A percentile compares a stretch with the other conserved stretches of the same genome.
These are phyloP conservation scores for Dolichopus griseipennis DNA, from an alignment of 2,888 invertebrate genomes.

Conservation along the genomic window DNA sequence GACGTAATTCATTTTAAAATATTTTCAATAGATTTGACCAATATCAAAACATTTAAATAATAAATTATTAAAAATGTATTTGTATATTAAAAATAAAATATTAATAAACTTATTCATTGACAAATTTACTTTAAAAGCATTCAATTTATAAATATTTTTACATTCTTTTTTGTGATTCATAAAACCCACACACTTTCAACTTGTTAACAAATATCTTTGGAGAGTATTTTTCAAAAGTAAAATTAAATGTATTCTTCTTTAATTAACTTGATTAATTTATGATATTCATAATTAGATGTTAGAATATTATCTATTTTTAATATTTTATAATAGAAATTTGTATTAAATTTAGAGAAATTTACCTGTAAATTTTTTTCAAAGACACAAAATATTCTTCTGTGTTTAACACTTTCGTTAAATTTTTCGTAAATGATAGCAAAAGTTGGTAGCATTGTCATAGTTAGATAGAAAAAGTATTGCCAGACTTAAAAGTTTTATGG, in stretches of 20 bases:
- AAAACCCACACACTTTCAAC: not conserved
- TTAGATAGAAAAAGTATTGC: too few relatives aligned
- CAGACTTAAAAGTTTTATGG: too few relatives aligned
- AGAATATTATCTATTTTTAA: not conserved
- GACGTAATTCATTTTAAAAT: not conserved
- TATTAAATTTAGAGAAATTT: not conserved
- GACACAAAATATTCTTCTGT: conserved; percentile 6
- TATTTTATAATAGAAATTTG: not conserved
- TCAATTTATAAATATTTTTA: not conserved
- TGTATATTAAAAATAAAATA: not conserved
- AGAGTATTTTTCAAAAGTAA: not conserved
- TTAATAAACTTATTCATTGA: not conserved
- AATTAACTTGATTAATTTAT: not conserved
- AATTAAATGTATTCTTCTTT: not conserved
- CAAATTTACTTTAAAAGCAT: not conserved
- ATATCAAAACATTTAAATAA: too few relatives aligned
- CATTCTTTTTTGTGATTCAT: not conserved
- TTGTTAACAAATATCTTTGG: not conserved
- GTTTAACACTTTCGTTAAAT: not conserved
- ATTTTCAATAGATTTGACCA: not conserved
- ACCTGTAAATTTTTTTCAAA: not conserved
- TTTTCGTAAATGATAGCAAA: not conserved
- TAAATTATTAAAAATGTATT: not conserved
- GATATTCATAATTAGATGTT: not conserved
- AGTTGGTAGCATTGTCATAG: not conserved